phyloP scores from a whole-genome alignment of 2,797 vertebrate genomes.

The Acanthiza pusilla region DNA sequence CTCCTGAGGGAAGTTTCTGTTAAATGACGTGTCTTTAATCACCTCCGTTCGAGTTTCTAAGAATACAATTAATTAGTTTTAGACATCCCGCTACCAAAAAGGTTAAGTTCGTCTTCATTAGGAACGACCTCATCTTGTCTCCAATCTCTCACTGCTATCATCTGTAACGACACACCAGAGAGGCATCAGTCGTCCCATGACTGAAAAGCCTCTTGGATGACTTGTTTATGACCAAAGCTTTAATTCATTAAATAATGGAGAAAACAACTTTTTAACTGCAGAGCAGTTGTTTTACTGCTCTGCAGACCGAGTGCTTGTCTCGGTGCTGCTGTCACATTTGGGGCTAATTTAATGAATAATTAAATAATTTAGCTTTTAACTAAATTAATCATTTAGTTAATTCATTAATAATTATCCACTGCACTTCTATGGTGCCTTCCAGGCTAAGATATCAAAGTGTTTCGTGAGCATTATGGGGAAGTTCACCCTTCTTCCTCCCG shows the following conservation, averaged over 20 bases:
- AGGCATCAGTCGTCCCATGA: conserved; percentile 34
- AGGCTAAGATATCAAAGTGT: conserved; percentile 51
- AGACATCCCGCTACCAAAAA: conserved; percentile 42
- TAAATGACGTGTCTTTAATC: neutral
- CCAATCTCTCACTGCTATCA: conserved; percentile 40
- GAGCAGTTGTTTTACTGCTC: neutral
- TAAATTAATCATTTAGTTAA: conserved; percentile 65
- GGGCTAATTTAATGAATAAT: conserved; percentile 66
- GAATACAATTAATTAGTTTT: conserved; percentile 61
- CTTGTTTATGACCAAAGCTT: conserved; percentile 60
- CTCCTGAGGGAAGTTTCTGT: conserved; percentile 29
- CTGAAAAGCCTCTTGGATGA: conserved; percentile 36
- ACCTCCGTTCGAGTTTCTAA: conserved; percentile 43
- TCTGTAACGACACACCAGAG: conserved; percentile 53
- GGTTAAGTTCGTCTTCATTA: conserved; percentile 68
- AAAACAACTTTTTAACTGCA: conserved; percentile 21
- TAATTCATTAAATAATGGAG: conserved; percentile 50
- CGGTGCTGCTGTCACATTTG: neutral
- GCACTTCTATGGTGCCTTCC: conserved; percentile 31
- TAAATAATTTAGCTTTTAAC: conserved; percentile 67
- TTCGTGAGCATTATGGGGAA: neutral
- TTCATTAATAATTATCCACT: conserved; percentile 60
- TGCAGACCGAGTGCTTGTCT: neutral
- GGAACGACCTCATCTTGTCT: conserved; percentile 58
- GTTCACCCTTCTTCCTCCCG: conserved; percentile 20